Evolutionary conservation across 2,113 vertebrate species (phyloP), one percentile per base, ranked within the genome.

Genomic region (Panurus biarmicus): DNA sequence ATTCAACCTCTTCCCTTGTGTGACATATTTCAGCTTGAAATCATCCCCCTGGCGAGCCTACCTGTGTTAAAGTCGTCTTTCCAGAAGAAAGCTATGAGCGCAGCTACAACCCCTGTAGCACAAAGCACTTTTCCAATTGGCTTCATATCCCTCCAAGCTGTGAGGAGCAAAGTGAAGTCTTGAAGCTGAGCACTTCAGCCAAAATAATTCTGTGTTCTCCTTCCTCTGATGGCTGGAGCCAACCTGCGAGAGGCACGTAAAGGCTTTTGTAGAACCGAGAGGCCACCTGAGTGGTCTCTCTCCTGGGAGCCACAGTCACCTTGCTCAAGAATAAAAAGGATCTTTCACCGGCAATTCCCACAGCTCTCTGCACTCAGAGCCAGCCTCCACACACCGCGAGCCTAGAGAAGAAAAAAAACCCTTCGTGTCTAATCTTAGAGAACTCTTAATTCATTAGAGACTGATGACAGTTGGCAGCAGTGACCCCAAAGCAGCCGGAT

Each of bases 1-100:
- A 91, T 24, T 28, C 42, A 81, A 21, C 26, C 24, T 48, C 50
- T 83, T 76, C 25, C 62, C 31, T 61, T 33, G 14, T 2, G 6
- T 20, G 7, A 48, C 5, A 11, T 4, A 50, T 33, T 48, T 72
- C 56, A 83, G 58, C 15, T 74, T 54, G 56, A 56, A 44, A 83
- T 48, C 44, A 70, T 3, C 3, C 16, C 25, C 24, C 5, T 5
- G 12, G 10, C 16, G 4, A 53, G 26, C 94, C 93, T 93, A 98
- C 98, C 97, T 94, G 97, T 94, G 40, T 97, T 84, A 45, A 98
- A 98, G 28, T 77, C 92, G 64, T 98, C 98, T 85, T 95, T 94
- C 96, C 97, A 98, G 28, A 93, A 93, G 91, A 95, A 97, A 33
- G 96, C 82, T 3, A 96, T 20, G 61, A 95, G 53, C 14, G 28